Evolutionary conservation across 2,797 vertebrate genomes (phyloP).

Genomic region (Momotus momota): DNA sequence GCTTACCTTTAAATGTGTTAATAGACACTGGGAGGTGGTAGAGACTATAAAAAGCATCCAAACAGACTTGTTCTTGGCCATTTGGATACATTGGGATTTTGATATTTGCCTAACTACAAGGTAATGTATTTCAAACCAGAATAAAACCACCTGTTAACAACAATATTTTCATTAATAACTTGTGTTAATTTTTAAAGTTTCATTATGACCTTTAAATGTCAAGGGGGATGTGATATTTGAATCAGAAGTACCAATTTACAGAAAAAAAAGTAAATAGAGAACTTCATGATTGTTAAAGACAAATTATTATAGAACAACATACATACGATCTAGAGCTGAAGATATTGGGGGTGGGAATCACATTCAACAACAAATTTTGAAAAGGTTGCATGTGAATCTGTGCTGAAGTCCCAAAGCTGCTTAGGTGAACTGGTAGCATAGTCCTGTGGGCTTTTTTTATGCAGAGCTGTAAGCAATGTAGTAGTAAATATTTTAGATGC

Average conservation of each 20-base stretch:
- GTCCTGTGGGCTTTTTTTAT: neutral
- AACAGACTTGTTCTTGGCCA: neutral
- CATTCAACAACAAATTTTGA: neutral
- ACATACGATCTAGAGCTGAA: neutral
- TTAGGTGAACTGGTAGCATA: neutral
- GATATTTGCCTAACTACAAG: neutral
- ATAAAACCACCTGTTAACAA: neutral
- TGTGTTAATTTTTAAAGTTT: neutral
- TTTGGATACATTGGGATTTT: neutral
- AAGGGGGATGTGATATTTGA: neutral
- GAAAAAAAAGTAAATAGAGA: neutral
- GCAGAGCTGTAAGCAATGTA: neutral
- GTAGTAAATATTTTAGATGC: neutral
- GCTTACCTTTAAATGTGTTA: neutral
- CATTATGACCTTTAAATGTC: neutral
- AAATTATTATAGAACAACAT: neutral
- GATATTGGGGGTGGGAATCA: neutral
- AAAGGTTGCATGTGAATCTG: neutral
- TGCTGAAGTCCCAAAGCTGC: neutral
- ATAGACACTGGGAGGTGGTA: slow-evolving; percentile 59
- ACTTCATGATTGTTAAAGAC: neutral
- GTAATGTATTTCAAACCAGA: neutral
- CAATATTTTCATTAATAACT: neutral
- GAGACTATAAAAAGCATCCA: slow-evolving; percentile 33
- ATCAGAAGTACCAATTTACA: neutral